Base-by-base conservation (phyloP, 2,888 invertebrate species). In the Leptogaster cylindrica region DNA sequence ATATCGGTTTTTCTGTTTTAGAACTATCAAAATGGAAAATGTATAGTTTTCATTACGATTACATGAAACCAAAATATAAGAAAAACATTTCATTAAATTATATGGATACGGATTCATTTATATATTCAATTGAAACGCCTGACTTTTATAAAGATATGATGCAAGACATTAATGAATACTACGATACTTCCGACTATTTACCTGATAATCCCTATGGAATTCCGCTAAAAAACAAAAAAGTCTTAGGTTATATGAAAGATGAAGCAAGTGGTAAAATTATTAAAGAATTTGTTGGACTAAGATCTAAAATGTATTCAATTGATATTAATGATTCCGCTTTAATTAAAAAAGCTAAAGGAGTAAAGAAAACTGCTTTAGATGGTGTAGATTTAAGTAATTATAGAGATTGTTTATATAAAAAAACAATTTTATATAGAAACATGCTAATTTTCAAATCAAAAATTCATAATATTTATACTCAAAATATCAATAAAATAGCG, bases 161-260 rank as follows among this genome's bases (percentile, higher is more conserved):
- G 27, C 4, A 14, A 41, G 68, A 69, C 55, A 67, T 69, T 39
- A 33, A 31, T 8, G 10, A 6, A 5, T 33, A 67, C 41, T 79
- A 78, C 70, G 78, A 79, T 72, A 76, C 75, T 28, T 75, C 75
- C 2, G 73, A 74, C 66, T 76, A 74, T 68, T 23, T 61, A 7
- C 5, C 41, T 6, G 50, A 72, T 55, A 77, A 77, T 72, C 6
- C 58, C 8, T 41, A n/a, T 41, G 18, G 18, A 16, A 41, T 41
- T 16, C 41, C 41, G 12, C 3, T 75, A 73, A 61, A 52, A 68
- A 7, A 73, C 75, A 23, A 63, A 31, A 31, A n/a, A 67, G 64
- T 33, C 31, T 58, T 70, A 64, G 63, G 73, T 23, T 58, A 61
- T 27, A 68, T 69, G 69, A 72, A 71, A 50, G 71, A 72, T 66